Evolutionary conservation across 1,140 invertebrate species (phyloP).

Genomic region (Trichonephila clavata): DNA sequence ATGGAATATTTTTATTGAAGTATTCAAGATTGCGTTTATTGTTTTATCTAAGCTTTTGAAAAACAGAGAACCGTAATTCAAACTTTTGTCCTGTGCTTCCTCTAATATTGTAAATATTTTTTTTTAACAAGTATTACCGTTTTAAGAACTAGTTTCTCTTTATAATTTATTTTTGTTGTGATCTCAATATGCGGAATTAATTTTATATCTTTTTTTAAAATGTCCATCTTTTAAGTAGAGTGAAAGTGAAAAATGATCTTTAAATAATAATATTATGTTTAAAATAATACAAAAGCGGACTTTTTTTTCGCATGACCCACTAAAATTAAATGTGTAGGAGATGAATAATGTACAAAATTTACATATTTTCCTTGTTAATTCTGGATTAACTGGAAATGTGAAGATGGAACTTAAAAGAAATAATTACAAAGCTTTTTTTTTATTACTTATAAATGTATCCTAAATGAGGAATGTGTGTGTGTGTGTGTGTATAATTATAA

Average conservation of each 20-base stretch:
- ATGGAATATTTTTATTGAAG: too few species aligned
- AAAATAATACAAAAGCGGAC: not conserved
- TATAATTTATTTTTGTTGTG: not conserved
- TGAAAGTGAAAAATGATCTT: too few species aligned
- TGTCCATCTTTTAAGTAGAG: not conserved
- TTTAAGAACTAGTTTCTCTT: not conserved
- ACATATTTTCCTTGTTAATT: constrained; percentile 1
- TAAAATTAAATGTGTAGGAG: not conserved
- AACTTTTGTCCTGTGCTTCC: too few species aligned
- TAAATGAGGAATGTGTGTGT: not conserved
- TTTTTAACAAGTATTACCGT: too few species aligned
- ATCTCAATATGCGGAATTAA: not conserved
- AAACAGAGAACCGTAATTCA: too few species aligned
- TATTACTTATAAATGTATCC: not conserved
- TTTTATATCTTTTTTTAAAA: not conserved
- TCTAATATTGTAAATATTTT: too few species aligned
- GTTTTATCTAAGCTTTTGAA: too few species aligned
- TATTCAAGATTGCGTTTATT: too few species aligned
- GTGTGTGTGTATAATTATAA: not conserved
- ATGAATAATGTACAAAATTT: not conserved
- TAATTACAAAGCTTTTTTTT: not conserved
- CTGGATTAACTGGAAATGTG: not conserved
- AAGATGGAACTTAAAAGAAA: not conserved
- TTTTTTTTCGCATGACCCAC: not conserved
- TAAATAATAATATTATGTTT: too few species aligned